Conservation (phyloP, 2,113 vertebrate species). For the Platichthys flesus region DNA sequence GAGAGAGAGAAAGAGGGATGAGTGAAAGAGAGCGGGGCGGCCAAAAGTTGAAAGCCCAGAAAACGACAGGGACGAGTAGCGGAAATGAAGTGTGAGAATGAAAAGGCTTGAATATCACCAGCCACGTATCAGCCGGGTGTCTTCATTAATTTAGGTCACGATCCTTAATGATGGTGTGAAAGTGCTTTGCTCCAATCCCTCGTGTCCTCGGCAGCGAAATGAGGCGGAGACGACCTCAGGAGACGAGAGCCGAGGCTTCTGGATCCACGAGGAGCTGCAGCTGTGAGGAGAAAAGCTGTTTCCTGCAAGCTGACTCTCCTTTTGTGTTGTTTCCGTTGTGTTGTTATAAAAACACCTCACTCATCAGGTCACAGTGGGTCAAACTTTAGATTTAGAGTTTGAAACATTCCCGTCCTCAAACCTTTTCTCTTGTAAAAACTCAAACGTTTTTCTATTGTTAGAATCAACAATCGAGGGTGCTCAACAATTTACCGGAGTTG, state of each 20-base stretch:
- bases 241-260: background rate
- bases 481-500: too few relatives aligned
- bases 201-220: slow-evolving; percentile 42
- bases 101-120: slow-evolving; percentile 19
- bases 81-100: slow-evolving; percentile 35
- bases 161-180: slow-evolving; percentile 64
- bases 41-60: slow-evolving; percentile 29
- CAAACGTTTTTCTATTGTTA: too few relatives aligned
- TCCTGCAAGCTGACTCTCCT: background rate
- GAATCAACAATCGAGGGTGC: too few relatives aligned
- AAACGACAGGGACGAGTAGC: background rate
- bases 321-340: too few relatives aligned
- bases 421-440: too few relatives aligned
- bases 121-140: slow-evolving; percentile 44
- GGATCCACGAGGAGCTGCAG: slow-evolving; percentile 22
- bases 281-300: background rate
- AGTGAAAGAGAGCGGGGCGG: background rate
- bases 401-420: too few relatives aligned
- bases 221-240: slow-evolving; percentile 25
- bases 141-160: slow-evolving; percentile 67
- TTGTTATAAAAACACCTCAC: too few relatives aligned
- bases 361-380: too few relatives aligned
- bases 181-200: slow-evolving; percentile 51
- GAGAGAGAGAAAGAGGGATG: background rate
- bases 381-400: too few relatives aligned